phyloP scores from a whole-genome alignment of 2,113 vertebrate genomes.

The Phoenicopterus ruber region DNA sequence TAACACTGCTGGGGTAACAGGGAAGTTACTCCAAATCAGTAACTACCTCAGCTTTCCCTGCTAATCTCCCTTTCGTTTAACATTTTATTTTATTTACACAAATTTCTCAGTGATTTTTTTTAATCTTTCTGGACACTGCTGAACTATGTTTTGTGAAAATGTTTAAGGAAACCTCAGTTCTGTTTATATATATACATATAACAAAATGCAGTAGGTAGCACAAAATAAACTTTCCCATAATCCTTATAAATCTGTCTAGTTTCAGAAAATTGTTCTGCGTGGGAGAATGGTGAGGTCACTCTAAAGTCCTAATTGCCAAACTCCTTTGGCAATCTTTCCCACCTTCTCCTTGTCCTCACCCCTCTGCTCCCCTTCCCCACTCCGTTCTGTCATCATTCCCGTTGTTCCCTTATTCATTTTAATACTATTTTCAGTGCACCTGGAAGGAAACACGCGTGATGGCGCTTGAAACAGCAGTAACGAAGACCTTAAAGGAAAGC shows the following conservation, averaged over 20 bases:
- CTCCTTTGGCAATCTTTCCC: conserved; percentile 1
- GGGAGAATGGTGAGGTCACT: conserved; percentile 52
- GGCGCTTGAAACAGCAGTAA: background rate
- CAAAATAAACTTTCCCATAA: conserved; percentile 52
- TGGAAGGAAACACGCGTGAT: background rate
- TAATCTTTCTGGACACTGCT: background rate
- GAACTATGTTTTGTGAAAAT: background rate
- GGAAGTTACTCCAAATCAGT: background rate
- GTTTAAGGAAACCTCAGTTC: conserved; percentile 5
- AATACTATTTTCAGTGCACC: background rate
- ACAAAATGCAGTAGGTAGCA: conserved; percentile 24
- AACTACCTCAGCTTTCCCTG: background rate
- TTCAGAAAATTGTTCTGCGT: conserved; percentile 37
- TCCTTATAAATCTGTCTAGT: conserved; percentile 42
- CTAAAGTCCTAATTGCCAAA: background rate
- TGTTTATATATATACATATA: background rate
- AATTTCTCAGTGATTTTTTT: background rate
- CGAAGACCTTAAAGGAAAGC: background rate
- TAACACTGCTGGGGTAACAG: background rate
- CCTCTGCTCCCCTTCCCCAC: conserved; percentile 1
- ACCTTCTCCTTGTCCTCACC: conserved; percentile 27
- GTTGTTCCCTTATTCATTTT: background rate
- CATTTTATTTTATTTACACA: background rate
- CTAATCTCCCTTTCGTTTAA: background rate
- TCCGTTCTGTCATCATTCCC: background rate